Conservation (phyloP, 64 coral and sea anemone genomes). For the Montipora cactus region DNA sequence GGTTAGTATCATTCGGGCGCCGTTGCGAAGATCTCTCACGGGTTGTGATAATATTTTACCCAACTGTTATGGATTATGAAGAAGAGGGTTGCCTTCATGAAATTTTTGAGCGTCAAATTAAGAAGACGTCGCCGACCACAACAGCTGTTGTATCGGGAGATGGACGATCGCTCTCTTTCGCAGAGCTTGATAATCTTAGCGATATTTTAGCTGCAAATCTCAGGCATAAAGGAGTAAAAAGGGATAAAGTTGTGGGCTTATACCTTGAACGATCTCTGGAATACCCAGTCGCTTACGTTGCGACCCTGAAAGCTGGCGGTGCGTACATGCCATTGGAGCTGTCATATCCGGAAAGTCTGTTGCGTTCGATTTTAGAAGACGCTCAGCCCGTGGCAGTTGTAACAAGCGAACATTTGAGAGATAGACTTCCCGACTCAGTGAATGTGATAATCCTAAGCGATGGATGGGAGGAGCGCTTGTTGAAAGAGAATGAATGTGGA, state of each 20-base stretch:
- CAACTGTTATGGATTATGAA: conserved; percentile 78
- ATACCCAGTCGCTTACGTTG: conserved; percentile 84
- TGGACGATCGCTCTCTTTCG: conserved; percentile 80
- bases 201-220: conserved; percentile 75
- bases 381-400: conserved; percentile 73
- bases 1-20: neutral
- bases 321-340: conserved; percentile 91
- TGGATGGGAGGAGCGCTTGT: conserved; percentile 73
- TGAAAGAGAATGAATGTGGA: conserved; percentile 66
- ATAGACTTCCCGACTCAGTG: conserved; percentile 57
- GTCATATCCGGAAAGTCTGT: conserved; percentile 75
- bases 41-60: neutral
- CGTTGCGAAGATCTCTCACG: neutral
- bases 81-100: conserved; percentile 83
- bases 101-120: conserved; percentile 81
- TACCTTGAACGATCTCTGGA: conserved; percentile 84
- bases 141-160: conserved; percentile 82
- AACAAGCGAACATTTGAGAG: conserved; percentile 65
- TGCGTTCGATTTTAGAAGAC: conserved; percentile 84
- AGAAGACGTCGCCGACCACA: conserved; percentile 59
- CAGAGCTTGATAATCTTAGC: conserved; percentile 71
- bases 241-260: conserved; percentile 81
- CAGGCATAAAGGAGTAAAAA: conserved; percentile 77
- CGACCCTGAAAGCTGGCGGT: conserved; percentile 84
- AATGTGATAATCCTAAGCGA: conserved; percentile 66